Evolutionary conservation across 2,888 invertebrate species (phyloP).

Genomic region (Drosophila gaucha): DNA sequence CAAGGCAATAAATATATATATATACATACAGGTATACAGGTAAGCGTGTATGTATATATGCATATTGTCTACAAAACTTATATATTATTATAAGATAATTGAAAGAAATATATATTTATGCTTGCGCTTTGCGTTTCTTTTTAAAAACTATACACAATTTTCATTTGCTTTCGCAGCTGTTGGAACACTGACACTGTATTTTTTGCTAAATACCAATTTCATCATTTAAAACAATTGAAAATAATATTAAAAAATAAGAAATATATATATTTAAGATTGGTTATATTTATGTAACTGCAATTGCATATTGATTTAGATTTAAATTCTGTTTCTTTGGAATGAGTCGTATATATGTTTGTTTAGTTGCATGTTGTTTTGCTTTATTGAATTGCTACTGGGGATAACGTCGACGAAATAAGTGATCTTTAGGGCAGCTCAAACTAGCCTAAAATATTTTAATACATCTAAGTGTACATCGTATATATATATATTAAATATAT

Average conservation of each 20-base stretch:
- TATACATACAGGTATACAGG: slow-evolving; percentile 17
- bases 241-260: slow-evolving; percentile 9
- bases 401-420: slow-evolving; percentile 69
- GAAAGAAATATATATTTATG: slow-evolving; percentile 35
- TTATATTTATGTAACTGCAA: slow-evolving; percentile 39
- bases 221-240: slow-evolving; percentile 11
- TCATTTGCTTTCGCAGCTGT: slow-evolving; percentile 22
- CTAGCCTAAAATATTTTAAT: slow-evolving; percentile 21
- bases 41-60: slow-evolving; percentile 36
- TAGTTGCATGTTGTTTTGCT: slow-evolving; percentile 35
- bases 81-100: slow-evolving; percentile 9
- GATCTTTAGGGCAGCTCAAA: slow-evolving; percentile 71
- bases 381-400: slow-evolving; percentile 33
- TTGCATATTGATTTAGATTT: slow-evolving; percentile 61
- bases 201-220: slow-evolving; percentile 47
- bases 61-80: slow-evolving; percentile 53
- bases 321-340: slow-evolving; percentile 84
- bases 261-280: slow-evolving; percentile 19
- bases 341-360: slow-evolving; percentile 79
- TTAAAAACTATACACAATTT: slow-evolving; percentile 49
- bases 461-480: neutral
- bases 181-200: slow-evolving; percentile 46
- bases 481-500: slow-evolving; percentile 5
- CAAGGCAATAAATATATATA: slow-evolving; percentile 40
- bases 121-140: slow-evolving; percentile 37